These are phyloP conservation scores for Argyrosomus regius DNA, from an alignment of 2,797 vertebrate genomes.

Conservation along the genomic window DNA sequence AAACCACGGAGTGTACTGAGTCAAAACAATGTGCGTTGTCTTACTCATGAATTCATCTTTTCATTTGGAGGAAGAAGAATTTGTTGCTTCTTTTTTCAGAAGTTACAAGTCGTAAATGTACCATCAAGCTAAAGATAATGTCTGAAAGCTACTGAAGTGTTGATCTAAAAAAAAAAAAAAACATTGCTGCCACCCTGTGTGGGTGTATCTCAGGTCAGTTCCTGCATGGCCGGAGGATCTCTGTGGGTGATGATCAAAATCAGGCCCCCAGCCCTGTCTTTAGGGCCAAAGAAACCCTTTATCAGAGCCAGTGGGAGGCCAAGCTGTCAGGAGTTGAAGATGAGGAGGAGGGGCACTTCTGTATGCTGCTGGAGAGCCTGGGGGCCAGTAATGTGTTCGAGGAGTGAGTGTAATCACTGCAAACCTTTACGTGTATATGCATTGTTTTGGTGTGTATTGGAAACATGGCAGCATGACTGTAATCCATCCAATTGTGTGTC, in stretches of 20 bases:
- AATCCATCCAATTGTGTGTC: not conserved
- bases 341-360: slow-evolving; percentile 92
- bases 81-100: not conserved
- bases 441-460: not conserved
- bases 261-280: slow-evolving; percentile 36
- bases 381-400: slow-evolving; percentile 90
- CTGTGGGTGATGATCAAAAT: slow-evolving; percentile 74
- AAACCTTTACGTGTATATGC: too few relatives aligned
- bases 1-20: not conserved
- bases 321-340: slow-evolving; percentile 76
- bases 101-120: not conserved
- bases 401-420: slow-evolving; percentile 86
- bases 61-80: not conserved
- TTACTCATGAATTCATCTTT: not conserved
- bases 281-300: slow-evolving; percentile 79
- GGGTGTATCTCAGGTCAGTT: slow-evolving; percentile 85
- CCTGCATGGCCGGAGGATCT: slow-evolving; percentile 86
- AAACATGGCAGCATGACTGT: not conserved
- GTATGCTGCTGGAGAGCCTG: slow-evolving; percentile 89
- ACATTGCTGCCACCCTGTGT: not conserved
- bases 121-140: not conserved
- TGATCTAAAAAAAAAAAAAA: not conserved
- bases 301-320: slow-evolving; percentile 82
- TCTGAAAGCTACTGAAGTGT: not conserved
- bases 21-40: not conserved